Evolutionary conservation across 2,113 vertebrate genomes (phyloP), one percentile per base, ranked within the genome.

Genomic region (Tenrec ecaudatus): DNA sequence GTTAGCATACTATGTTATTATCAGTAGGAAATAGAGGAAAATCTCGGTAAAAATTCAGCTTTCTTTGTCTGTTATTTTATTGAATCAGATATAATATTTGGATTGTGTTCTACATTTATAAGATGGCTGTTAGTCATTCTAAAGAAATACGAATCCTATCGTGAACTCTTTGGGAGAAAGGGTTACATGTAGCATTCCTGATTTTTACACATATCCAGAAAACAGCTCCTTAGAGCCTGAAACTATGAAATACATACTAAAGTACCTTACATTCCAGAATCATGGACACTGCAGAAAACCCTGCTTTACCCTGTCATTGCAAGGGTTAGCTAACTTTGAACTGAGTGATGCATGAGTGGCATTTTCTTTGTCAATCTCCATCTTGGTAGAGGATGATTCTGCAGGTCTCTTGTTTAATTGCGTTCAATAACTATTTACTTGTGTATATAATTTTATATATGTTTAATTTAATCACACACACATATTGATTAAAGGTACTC

Each of bases 11-110:
- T 47, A 6, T 5, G 58, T 6, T 38, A 23, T 62, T 73, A 2
- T 20, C 78, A 58, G 64, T 58, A 58, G 82, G 40, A 91, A 87
- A 79, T 92, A 73, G 77, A 87, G 31, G 60, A n/a, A 53, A 77
- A 8, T 68, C 23, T 40, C 47, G 38, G 40, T 31, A 68, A 88
- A 82, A 19, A 40, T 53, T 73, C 19, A 53, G 40, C 40, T 91
- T 82, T 57, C 43, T 89, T 84, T 82, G 76, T 64, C 27, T 76
- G 1, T 77, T 85, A 40, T 82, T 20, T n/a, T 58, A 31, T 58
- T 94, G 40, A 71, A 79, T 77, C 83, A 64, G 31, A 14, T 16
- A 43, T 40, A 83, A 36, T 57, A 14, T 53, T 87, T 91, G 64
- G 12, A 40, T 36, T 38, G 7, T 92, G 53, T 38, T 86, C 66